phyloP scores from a whole-genome alignment of 2,113 vertebrate species.

The Circaetus gallicus region DNA sequence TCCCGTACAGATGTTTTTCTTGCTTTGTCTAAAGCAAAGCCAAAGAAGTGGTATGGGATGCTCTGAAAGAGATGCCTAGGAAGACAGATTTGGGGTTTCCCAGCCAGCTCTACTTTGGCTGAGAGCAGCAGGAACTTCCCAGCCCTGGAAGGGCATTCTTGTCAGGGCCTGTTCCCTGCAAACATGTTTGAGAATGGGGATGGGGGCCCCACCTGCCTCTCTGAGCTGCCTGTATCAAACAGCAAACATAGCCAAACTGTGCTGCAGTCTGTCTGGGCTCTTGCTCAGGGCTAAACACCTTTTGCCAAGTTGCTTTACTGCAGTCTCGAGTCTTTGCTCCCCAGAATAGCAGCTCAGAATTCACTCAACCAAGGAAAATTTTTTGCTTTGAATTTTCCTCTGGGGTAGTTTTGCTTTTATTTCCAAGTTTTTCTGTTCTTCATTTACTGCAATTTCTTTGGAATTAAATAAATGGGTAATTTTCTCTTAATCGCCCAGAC shows the following conservation, averaged over 20 bases:
- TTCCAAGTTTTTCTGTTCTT: neutral
- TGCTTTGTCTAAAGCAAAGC: constrained; percentile 25
- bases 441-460: neutral
- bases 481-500: neutral
- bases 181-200: neutral
- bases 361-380: neutral
- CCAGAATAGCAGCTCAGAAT: neutral
- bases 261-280: neutral
- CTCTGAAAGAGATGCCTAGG: neutral
- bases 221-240: neutral
- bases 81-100: constrained; percentile 43
- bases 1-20: constrained; percentile 8
- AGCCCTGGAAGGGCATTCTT: constrained; percentile 1
- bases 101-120: constrained; percentile 24
- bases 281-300: constrained; percentile 13
- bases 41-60: neutral
- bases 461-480: neutral
- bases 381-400: neutral
- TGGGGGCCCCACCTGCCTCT: neutral
- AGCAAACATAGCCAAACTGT: neutral
- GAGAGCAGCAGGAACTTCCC: constrained; percentile 12
- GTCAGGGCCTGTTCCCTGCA: neutral
- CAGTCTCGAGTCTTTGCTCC: neutral
- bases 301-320: neutral
- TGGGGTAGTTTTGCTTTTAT: neutral